Base-by-base conservation (phyloP, 2,888 invertebrate genomes). In the Drosophila merina region DNA sequence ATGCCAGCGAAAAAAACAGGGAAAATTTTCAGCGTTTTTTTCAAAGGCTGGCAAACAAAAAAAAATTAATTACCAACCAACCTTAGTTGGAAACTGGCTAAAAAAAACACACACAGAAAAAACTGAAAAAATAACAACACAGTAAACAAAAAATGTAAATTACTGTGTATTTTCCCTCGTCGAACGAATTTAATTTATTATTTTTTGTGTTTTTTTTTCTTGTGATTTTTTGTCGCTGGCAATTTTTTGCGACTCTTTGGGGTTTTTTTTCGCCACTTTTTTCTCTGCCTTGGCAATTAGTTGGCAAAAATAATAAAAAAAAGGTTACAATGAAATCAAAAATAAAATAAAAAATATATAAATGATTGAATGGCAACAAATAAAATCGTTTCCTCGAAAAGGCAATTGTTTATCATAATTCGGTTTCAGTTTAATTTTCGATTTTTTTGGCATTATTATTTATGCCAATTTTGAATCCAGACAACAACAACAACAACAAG, bases 51-150 rank as follows among this genome's bases (percentile, higher is more conserved):
- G n/a, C 7, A 68, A 54, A 33, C 57, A 57, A 51, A 56, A 55
- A 20, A 42, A 76, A 77, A 77, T 77, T 78, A 77, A 77, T 77
- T 84, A 80, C 69, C 55, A 64, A 77, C 55, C 48, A 20, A 44
- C 20, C 36, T 36, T 36, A 36, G 36, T 36, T 36, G 36, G 36
- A 36, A 36, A 36, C 36, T 36, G n/a, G 36, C 36, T 36, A 36
- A 44, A 44, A 44, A 44, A 44, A 66, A 79, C 42, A 59, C 44
- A 52, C 20, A 59, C 28, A 4, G 28, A 20, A 9, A 25, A 44
- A 66, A 79, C 45, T 49, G 51, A 54, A 42, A 26, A 42, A 20
- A 66, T 79, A 48, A 63, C 38, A 45, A 33, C 31, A 51, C 30
- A 33, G 42, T 25, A 63, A 30, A 54, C 20, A 63, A 36, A 52